Evolutionary conservation across 2,113 vertebrate genomes (phyloP), one percentile per base, ranked within the genome.

Genomic region (Mus pahari): DNA sequence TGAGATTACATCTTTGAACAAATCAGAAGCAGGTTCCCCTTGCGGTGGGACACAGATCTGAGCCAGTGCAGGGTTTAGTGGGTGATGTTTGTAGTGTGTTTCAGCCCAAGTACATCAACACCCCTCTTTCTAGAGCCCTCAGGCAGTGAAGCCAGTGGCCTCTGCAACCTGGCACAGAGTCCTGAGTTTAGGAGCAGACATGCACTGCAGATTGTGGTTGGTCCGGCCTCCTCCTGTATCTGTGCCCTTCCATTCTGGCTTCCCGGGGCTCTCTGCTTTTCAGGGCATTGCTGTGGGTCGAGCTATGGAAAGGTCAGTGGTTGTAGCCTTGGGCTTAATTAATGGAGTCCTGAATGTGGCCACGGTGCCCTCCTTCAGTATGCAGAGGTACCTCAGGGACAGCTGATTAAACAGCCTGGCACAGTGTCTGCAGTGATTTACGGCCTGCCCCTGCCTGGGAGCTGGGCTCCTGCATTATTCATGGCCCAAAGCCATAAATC

Each of bases 351-450:
- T 79, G 91, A 96, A 60, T 60, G 70, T 12, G 2, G 82, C 91
- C 39, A 91, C 92, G 71, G 70, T 93, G 64, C 93, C 95, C 93
- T 96, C 94, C 36, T 97, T 87, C 66, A 26, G 71, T 93, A 39
- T 58, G 82, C 36, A 17, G 92, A 87, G 95, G 77, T 97, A 68
- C 96, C 81, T 66, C 82, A 45, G 96, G 89, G 96, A 97, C 70
- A 92, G 95, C 94, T 96, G 97, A 98, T 97, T 96, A 97, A 97
- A 89, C 89, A 96, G 94, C 86, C 94, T 96, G 97, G 97, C 96
- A 97, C 50, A 42, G 82, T 79, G 81, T 95, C 84, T 60, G 86
- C 12, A 7, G 36, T 96, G 95, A 98, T 97, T 97, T 97, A 97
- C 3, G 4, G 66, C 89, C 92, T 97, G 82, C 92, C 91, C 96